Conservation (phyloP, 1,140 invertebrate genomes). For the Dinoponera quadriceps region DNA sequence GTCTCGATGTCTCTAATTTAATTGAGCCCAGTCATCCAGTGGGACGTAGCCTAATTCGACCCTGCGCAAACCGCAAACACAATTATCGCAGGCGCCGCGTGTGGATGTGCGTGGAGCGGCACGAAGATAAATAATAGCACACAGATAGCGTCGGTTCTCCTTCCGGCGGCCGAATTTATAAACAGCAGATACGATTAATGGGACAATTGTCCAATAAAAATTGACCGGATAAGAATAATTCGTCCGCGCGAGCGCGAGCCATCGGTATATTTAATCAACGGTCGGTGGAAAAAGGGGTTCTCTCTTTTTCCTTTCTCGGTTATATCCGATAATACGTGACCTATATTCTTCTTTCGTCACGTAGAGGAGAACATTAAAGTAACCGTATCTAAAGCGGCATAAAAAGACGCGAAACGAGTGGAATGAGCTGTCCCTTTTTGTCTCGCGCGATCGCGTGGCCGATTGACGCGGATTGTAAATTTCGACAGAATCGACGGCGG, state of each 20-base stretch:
- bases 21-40: not conserved
- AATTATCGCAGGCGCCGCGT: conserved; percentile 37
- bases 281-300: not conserved
- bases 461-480: conserved; percentile 52
- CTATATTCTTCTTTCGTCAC: not conserved
- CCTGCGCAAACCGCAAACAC: conserved; percentile 1
- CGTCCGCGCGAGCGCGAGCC: no score
- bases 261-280: not conserved
- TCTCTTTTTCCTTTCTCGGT: not conserved
- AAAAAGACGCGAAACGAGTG: not conserved
- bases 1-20: conserved; percentile 3
- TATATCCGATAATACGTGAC: not conserved
- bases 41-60: not conserved
- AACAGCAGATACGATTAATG: conserved; percentile 1
- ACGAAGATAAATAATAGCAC: conserved; percentile 37
- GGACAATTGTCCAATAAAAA: conserved; percentile 1
- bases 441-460: not conserved
- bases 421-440: no score
- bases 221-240: not conserved
- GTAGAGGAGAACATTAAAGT: not conserved
- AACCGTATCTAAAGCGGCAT: not conserved
- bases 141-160: not conserved
- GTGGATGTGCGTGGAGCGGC: not conserved
- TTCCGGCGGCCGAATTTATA: conserved; percentile 6
- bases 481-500: conserved; percentile 65